These are phyloP conservation scores for Alethe diademata DNA, from an alignment of 2,113 vertebrate genomes.

Conservation along the genomic window DNA sequence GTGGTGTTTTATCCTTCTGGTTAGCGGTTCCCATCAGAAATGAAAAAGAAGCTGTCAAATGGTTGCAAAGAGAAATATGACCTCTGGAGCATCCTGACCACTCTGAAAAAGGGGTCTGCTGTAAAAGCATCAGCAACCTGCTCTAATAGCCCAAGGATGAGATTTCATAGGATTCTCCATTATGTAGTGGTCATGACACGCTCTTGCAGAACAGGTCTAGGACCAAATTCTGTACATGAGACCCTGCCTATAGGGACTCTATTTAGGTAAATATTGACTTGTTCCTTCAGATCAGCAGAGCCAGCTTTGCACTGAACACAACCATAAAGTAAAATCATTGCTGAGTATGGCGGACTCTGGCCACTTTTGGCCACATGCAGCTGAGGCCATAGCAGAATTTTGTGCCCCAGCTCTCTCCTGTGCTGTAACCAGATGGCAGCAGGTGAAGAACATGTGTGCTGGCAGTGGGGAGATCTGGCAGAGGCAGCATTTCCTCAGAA, in stretches of 20 bases:
- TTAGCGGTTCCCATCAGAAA: fast-evolving
- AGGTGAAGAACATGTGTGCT: not conserved
- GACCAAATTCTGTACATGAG: not conserved
- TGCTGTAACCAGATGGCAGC: not conserved
- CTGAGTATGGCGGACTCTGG: not conserved
- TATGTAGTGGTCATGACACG: fast-evolving
- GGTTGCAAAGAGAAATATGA: not conserved
- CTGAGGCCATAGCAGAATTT: not conserved
- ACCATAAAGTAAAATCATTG: not conserved
- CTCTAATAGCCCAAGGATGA: not conserved
- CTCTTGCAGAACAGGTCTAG: not conserved
- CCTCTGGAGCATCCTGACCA: not conserved
- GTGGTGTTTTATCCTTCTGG: not conserved
- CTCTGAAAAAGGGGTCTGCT: not conserved
- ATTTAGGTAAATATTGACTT: not conserved
- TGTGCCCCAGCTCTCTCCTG: not conserved
- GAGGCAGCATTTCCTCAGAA: not conserved
- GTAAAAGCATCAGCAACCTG: not conserved
- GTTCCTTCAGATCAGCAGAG: not conserved
- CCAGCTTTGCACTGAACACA: not conserved
- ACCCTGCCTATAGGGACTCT: not conserved
- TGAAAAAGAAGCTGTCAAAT: not conserved
- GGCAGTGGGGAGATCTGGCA: not conserved
- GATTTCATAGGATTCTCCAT: not conserved
- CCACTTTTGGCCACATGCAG: not conserved